Base-by-base conservation (phyloP, 2,888 invertebrate species). In the Creontiades dilutus region DNA sequence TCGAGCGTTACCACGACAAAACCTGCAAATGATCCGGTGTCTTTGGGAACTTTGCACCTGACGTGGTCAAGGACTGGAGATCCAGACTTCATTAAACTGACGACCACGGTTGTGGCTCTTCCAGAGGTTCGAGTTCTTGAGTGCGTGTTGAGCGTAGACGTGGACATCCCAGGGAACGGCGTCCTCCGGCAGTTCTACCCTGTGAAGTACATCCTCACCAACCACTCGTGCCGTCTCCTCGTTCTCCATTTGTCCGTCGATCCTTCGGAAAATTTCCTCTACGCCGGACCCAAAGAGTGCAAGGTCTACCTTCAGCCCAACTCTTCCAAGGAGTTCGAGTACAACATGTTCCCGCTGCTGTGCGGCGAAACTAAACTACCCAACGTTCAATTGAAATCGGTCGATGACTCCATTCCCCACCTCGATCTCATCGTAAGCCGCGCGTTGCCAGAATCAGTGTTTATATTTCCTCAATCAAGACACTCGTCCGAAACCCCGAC, bases 251-350 rank as follows among this genome's bases (percentile, higher is more conserved):
- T 97, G 61, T 95, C 94, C 87, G 96, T 98, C 94, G 97, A 97
- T 92, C 96, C 96, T 11, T 96, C 96, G 90, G 98, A 99, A 93
- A 97, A 96, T 68, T 99, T 99, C 93, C 98, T 99, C 96, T 98
- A 98, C 94, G 96, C 98, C 90, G 99, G 99, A 1, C 97, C 98
- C 93, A 98, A 97, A 94, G 97, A 98, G 94, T 96, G 96, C 87
- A 86, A 23, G 76, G 19, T 89, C 27, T 16, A 82, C 47, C 37
- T 94, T 91, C 92, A 96, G 82, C 96, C 96, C 0, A 94, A 94
- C 90, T 95, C 95, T 57, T 94, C 94, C 90, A 94, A 95, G 90
- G 94, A 94, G 90, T 93, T 96, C 57, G 95, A 95, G 92, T 98
- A 97, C 94, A 97, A 97, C 93, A 94, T 98, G 90, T 96, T 97